Base-by-base conservation (phyloP, 2,888 invertebrate genomes). In the Meteorus colon region DNA sequence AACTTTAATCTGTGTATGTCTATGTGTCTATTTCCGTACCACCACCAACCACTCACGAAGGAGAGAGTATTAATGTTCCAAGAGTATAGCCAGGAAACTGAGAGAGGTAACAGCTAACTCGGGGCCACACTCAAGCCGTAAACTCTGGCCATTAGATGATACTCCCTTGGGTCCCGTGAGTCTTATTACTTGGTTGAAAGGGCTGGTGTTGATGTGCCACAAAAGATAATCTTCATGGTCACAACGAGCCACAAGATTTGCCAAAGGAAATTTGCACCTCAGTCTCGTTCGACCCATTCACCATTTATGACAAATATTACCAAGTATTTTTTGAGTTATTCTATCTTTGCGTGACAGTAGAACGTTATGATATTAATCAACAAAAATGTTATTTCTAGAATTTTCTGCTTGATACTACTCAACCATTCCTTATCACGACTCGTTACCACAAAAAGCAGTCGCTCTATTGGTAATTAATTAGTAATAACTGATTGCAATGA, bases 71-170 rank as follows among this genome's bases (percentile, higher is more conserved):
- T 80, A 79, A 80, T 80, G 79, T 76, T 77, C 78, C 78, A 76
- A 69, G 59, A 62, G 55, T 55, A 55, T 55, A 69, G 66, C 45
- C 63, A 27, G 59, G 74, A 59, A 68, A 69, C 69, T 69, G 70
- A 24, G 73, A 68, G 79, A 78, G 79, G 78, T 79, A 80, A 80
- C 78, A 80, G 77, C 79, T 79, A 80, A 80, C 80, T 80, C 78
- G 78, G 75, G 79, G 78, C 79, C 80, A 77, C 79, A 79, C 80
- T 80, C 79, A 69, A 75, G 78, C 76, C 78, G 78, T 80, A 80
- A 80, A 80, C 80, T 80, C 80, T 76, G 71, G 74, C 80, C 80
- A 80, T 80, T 80, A 80, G 79, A 80, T 78, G 80, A 73, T 63
- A 70, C 78, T 75, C 79, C 75, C 77, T 41, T 74, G 80, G 78